Evolutionary conservation across 2,888 invertebrate genomes (phyloP).

Genomic region (Drosophila borborema): DNA sequence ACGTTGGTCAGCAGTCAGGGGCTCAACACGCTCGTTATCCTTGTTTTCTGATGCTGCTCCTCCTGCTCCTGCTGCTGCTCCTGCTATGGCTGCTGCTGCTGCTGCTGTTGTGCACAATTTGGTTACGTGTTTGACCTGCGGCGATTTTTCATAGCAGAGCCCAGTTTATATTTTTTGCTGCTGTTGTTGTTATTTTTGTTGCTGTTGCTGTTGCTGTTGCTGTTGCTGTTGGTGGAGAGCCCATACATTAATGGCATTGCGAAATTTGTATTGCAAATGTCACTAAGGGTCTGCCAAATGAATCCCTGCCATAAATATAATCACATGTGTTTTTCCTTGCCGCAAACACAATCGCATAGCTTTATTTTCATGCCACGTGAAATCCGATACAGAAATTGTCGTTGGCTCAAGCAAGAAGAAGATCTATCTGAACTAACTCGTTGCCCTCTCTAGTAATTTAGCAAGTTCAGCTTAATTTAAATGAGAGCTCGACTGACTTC

Average conservation of each 20-base stretch:
- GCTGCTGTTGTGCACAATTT: slow-evolving; percentile 68
- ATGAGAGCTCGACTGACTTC: slow-evolving; percentile 52
- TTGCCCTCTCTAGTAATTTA: slow-evolving; percentile 1
- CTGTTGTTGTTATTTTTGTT: background rate
- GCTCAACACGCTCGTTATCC: slow-evolving; percentile 81
- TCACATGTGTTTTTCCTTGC: slow-evolving; percentile 55
- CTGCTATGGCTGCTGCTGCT: slow-evolving; percentile 50
- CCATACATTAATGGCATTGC: slow-evolving; percentile 75
- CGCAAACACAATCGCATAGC: slow-evolving; percentile 31
- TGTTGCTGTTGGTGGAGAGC: slow-evolving; percentile 22
- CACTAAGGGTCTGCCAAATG: slow-evolving; percentile 44
- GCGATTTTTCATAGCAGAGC: slow-evolving; percentile 77
- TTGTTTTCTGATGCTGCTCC: slow-evolving; percentile 73
- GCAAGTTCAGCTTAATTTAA: slow-evolving; percentile 49
- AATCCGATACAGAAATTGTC: background rate
- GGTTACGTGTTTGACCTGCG: slow-evolving; percentile 80
- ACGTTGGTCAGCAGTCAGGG: slow-evolving; percentile 64
- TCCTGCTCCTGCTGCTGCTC: slow-evolving; percentile 6
- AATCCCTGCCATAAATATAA: slow-evolving; percentile 62
- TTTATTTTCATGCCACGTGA: slow-evolving; percentile 13
- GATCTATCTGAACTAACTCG: background rate
- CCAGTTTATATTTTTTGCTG: slow-evolving; percentile 44
- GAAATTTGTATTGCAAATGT: slow-evolving; percentile 80
- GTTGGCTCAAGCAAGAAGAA: background rate
- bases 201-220: slow-evolving; percentile 27